Conservation (phyloP, 2,888 invertebrate species). For the Deilephila elpenor region DNA sequence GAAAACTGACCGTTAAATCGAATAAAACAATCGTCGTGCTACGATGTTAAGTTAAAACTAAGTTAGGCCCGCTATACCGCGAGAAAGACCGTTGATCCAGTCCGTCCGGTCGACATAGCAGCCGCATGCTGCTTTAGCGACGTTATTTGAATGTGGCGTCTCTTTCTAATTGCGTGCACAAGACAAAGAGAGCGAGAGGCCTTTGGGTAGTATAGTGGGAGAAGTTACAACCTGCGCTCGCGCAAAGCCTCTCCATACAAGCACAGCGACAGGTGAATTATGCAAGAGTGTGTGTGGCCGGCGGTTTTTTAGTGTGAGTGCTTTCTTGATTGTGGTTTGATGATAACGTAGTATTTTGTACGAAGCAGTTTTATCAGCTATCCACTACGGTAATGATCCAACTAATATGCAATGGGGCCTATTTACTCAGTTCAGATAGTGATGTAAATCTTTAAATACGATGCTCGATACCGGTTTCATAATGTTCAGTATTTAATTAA, state of each 20-base stretch:
- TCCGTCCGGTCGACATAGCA: constrained; percentile 75
- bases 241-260: constrained; percentile 77
- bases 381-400: constrained; percentile 56
- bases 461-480: constrained; percentile 35
- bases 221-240: constrained; percentile 76
- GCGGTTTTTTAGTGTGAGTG: constrained; percentile 61
- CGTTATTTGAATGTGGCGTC: constrained; percentile 54
- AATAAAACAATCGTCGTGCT: constrained; percentile 70
- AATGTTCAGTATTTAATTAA: constrained; percentile 5
- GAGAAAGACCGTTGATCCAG: constrained; percentile 84
- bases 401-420: constrained; percentile 57
- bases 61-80: constrained; percentile 75
- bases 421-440: constrained; percentile 52
- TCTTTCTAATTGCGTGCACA: constrained; percentile 47
- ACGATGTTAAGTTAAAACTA: constrained; percentile 81
- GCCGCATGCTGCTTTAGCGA: constrained; percentile 74
- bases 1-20: constrained; percentile 64
- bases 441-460: constrained; percentile 48
- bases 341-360: constrained; percentile 79
- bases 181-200: constrained; percentile 57
- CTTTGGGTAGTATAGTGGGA: constrained; percentile 66
- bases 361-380: constrained; percentile 64
- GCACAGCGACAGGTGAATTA: constrained; percentile 80
- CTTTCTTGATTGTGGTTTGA: constrained; percentile 71
- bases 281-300: constrained; percentile 67